These are phyloP conservation scores for Drosophila neonasuta DNA, from an alignment of 2,888 invertebrate species.

Conservation along the genomic window DNA sequence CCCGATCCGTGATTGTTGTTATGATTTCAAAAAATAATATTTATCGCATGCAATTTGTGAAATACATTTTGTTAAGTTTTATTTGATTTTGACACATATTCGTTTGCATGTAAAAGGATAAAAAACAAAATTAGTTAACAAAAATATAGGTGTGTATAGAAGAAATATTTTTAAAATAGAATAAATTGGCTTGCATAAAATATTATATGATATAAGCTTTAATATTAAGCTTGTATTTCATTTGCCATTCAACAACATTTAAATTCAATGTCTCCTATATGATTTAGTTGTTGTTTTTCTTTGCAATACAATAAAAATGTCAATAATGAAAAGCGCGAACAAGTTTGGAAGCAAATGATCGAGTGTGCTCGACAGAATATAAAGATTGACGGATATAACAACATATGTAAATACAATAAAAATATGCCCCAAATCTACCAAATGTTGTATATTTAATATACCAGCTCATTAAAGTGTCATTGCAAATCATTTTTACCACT, in stretches of 20 bases:
- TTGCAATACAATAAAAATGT: no score
- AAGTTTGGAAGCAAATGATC: no score
- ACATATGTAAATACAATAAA: no score
- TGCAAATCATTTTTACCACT: no score
- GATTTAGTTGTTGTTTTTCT: no score
- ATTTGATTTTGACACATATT: constrained; percentile 39
- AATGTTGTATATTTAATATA: no score
- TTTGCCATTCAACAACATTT: constrained; percentile 31
- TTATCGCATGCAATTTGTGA: constrained; percentile 62
- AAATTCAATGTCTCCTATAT: no score
- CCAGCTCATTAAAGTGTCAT: no score
- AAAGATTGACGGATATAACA: no score
- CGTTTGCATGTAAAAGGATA: constrained; percentile 72
- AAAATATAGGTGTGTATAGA: constrained; percentile 32
- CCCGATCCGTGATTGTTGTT: constrained; percentile 64
- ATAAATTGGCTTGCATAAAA: constrained; percentile 32
- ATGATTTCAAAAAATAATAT: constrained; percentile 48
- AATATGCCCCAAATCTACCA: no score
- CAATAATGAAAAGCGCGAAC: no score
- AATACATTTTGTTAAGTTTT: constrained; percentile 33
- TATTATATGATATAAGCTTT: constrained; percentile 36
- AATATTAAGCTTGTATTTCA: constrained; percentile 43
- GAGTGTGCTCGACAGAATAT: no score
- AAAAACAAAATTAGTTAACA: constrained; percentile 61
- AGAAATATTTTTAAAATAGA: constrained; percentile 13